These are phyloP conservation scores for Acromyrmex heyeri DNA, from an alignment of 1,140 invertebrate species.

Conservation along the genomic window DNA sequence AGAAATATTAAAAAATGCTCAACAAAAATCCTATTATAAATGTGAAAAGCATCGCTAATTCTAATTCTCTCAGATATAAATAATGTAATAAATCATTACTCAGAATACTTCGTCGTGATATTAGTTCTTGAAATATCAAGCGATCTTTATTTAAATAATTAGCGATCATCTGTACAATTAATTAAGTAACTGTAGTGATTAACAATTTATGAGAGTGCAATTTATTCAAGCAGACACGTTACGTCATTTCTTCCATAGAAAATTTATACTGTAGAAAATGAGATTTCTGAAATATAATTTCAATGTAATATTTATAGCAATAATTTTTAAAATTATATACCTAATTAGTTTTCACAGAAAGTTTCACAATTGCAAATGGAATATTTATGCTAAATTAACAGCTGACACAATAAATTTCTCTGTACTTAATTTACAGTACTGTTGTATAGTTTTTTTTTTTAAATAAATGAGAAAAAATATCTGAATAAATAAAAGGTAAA, in stretches of 20 bases:
- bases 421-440: background rate
- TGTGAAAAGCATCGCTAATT: background rate
- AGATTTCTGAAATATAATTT: background rate
- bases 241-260: background rate
- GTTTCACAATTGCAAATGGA: background rate
- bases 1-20: background rate
- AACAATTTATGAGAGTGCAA: background rate
- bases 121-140: background rate
- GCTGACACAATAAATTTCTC: background rate
- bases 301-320: background rate
- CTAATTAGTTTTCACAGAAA: background rate
- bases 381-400: background rate
- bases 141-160: background rate
- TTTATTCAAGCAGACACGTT: background rate
- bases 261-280: background rate
- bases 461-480: background rate
- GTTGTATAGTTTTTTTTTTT: constrained; percentile 3
- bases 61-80: background rate
- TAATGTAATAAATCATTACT: background rate
- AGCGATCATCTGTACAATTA: background rate
- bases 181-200: background rate
- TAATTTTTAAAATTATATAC: background rate
- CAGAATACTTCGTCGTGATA: background rate
- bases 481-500: background rate
- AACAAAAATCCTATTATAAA: background rate